Evolutionary conservation across 2,888 invertebrate species (phyloP), one percentile per base, ranked within the genome.

Genomic region (Arrhopalites spinosus): DNA sequence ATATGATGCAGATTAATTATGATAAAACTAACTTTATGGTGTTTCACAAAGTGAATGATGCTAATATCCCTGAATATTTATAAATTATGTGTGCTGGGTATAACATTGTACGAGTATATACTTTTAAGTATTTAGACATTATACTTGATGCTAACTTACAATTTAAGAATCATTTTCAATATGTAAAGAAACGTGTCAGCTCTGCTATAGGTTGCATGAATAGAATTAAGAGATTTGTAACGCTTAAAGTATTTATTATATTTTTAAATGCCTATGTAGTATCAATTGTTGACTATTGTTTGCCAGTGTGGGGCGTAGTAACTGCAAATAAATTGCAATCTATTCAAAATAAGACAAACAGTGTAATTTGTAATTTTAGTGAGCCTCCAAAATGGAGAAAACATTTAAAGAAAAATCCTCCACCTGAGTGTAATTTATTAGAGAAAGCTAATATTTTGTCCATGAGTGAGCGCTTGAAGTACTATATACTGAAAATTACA

Each of bases 221-320:
- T 61, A 7, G 17, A 5, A 15, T 61, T 17, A 61, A 61, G 20
- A 61, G 23, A 29, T 61, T 61, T 25, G 3, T 61, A 15, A 8
- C 61, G 11, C 20, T 61, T 23, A n/a, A 25, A 20, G 25, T 61
- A 23, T 61, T 61, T 23, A 17, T 2, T 15, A 61, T 61, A 25
- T 27, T 61, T 15, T 17, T 61, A 8, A 61, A 61, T 23, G 61
- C 61, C 29, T 61, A 61, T 61, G 61, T 61, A 61, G 3, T 61
- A 3, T 23, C 61, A 3, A 29, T 61, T 15, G 20, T 29, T 15
- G 25, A 61, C 29, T 61, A 25, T 29, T 61, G 61, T 61, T 23
- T 61, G 2, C 61, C 61, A 3, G 20, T 61, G 3, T 61, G 61
- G 61, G 61, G 61, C 20, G 25, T 61, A 11, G 61, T 61, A 13